Evolutionary conservation across 2,113 vertebrate species (phyloP).

Genomic region (Plecotus auritus): DNA sequence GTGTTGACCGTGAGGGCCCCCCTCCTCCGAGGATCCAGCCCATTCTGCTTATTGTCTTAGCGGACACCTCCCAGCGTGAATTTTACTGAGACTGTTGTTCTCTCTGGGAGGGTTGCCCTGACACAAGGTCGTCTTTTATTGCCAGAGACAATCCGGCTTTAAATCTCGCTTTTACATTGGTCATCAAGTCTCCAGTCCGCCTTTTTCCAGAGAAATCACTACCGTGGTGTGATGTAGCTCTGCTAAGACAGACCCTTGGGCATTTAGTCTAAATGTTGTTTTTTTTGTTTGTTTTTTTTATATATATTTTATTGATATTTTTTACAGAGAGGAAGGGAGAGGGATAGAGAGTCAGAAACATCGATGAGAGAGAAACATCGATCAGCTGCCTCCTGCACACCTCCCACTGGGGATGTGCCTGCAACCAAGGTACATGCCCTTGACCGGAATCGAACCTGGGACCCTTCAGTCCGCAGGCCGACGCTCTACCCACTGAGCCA

Average conservation of each 20-base stretch:
- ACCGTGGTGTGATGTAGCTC: not conserved
- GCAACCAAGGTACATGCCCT: too few relatives aligned
- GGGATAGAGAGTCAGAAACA: too few relatives aligned
- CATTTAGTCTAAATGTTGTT: too few relatives aligned
- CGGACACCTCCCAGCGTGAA: not conserved
- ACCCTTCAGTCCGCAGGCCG: too few relatives aligned
- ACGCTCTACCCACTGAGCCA: too few relatives aligned
- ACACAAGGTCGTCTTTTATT: not conserved
- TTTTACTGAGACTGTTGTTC: constrained; percentile 11
- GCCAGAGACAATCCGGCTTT: constrained; percentile 6
- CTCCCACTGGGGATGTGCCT: too few relatives aligned
- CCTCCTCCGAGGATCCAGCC: not conserved
- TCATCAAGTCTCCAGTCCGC: not conserved
- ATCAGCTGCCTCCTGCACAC: too few relatives aligned
- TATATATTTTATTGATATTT: too few relatives aligned
- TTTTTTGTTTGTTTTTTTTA: too few relatives aligned
- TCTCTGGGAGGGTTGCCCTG: not conserved
- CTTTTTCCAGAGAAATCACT: not conserved
- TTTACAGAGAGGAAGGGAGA: too few relatives aligned
- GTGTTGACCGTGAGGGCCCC: not conserved
- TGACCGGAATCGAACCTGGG: too few relatives aligned
- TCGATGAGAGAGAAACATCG: too few relatives aligned
- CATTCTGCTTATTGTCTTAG: not conserved
- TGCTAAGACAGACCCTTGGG: not conserved
- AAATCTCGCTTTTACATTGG: constrained; percentile 31